A percentile compares a stretch with the other conserved stretches of the same genome.
Conservation (phyloP, 2,888 invertebrate species). For the Catocala sponsa region DNA sequence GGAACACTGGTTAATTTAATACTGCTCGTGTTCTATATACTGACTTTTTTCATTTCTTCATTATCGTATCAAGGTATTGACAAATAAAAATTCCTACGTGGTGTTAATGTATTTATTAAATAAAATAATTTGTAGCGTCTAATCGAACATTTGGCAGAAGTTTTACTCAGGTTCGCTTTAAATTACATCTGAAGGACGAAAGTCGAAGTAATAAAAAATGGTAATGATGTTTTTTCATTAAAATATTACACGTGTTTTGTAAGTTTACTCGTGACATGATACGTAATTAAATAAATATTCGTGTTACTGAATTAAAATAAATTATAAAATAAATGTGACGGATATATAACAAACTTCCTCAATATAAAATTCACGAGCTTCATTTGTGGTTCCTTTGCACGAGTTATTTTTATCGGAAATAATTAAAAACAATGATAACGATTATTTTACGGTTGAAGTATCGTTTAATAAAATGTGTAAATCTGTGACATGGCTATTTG, state of each 20-base stretch:
- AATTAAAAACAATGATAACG: conserved; percentile 9
- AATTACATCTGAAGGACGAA: neutral
- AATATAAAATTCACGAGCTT: conserved; percentile 1
- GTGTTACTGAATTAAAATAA: neutral
- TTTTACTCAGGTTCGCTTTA: neutral
- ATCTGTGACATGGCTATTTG: conserved; percentile 25
- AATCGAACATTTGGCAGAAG: neutral
- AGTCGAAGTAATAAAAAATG: neutral
- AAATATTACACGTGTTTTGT: neutral
- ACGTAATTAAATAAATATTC: neutral
- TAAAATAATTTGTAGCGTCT: neutral
- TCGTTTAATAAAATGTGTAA: conserved; percentile 9
- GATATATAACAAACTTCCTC: conserved; percentile 7
- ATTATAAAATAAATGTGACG: conserved; percentile 5
- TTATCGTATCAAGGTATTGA: neutral
- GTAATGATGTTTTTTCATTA: neutral
- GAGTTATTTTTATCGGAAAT: neutral
- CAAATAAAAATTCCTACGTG: neutral
- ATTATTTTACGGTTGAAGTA: conserved; percentile 10
- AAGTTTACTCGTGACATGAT: neutral
- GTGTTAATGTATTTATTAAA: neutral
- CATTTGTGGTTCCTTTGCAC: neutral
- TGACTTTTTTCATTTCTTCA: neutral
- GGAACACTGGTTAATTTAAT: neutral
- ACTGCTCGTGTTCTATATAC: neutral